Percentiles rank a stretch among this genome's conserved stretches.
Conservation (phyloP, 35 echinoderm and acorn worm species). For the Ptychodera flava region DNA sequence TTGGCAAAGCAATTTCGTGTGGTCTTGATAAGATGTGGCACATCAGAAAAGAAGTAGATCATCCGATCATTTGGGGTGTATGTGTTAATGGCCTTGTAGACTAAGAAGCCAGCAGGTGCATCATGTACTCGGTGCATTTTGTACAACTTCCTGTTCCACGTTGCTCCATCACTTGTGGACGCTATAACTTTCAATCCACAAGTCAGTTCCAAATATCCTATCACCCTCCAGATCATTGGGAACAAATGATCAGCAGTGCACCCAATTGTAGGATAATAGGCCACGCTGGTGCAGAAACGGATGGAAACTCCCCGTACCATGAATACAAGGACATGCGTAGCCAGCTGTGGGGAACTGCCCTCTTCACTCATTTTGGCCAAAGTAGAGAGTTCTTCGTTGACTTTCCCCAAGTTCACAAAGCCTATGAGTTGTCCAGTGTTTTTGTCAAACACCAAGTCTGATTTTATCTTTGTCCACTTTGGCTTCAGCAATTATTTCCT, state of each 20-base stretch:
- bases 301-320: conserved; percentile 35
- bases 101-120: not conserved
- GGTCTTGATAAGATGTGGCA: not conserved
- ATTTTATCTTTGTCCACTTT: conserved; percentile 43
- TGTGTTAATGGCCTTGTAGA: not conserved
- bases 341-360: not conserved
- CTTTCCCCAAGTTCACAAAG: conserved; percentile 22
- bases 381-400: conserved; percentile 20
- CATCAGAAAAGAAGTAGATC: not conserved
- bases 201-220: conserved; percentile 11
- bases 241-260: not conserved
- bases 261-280: conserved; percentile 32
- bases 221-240: conserved; percentile 2
- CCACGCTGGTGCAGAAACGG: conserved; percentile 8
- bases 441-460: conserved; percentile 25
- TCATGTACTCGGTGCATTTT: not conserved
- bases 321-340: conserved; percentile 39
- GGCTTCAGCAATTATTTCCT: too few relatives aligned
- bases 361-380: conserved; percentile 14
- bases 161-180: conserved; percentile 30
- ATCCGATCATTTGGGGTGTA: not conserved
- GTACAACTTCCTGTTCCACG: conserved; percentile 20
- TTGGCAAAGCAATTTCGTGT: not conserved
- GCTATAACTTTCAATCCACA: conserved; percentile 26
- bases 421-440: conserved; percentile 28